A percentile compares a stretch with the other conserved stretches of the same genome.
phyloP scores from a whole-genome alignment of 2,113 vertebrate genomes.

The Melanerpes formicivorus region DNA sequence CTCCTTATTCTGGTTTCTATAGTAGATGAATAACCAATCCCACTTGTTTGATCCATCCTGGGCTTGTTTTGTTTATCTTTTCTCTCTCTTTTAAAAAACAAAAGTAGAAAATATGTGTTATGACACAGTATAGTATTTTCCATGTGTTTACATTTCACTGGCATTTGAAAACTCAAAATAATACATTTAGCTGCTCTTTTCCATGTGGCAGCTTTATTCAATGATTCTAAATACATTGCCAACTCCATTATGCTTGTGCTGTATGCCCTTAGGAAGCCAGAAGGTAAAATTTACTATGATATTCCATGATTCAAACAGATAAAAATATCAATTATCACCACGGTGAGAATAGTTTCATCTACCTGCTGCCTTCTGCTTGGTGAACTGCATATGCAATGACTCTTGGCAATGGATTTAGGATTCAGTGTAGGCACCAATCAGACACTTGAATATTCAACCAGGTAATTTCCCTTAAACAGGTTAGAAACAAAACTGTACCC shows the following conservation, averaged over 20 bases:
- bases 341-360: not conserved
- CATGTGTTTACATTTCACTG: not conserved
- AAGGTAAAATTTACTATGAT: not conserved
- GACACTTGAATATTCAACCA: not conserved
- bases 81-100: not conserved
- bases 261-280: not conserved
- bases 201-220: not conserved
- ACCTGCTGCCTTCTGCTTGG: not conserved
- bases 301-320: not conserved
- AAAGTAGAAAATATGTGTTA: not conserved
- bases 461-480: not conserved
- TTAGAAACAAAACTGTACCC: not conserved
- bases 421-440: not conserved
- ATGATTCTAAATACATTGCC: not conserved
- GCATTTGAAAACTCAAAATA: not conserved
- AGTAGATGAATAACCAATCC: not conserved
- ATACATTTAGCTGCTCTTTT: not conserved
- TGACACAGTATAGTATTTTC: not conserved
- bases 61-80: not conserved
- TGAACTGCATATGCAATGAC: not conserved
- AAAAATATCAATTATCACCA: not conserved
- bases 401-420: not conserved
- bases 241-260: not conserved
- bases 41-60: not conserved
- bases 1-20: not conserved